phyloP scores from a whole-genome alignment of 2,797 vertebrate species.

The Schizopygopsis malacanthus region DNA sequence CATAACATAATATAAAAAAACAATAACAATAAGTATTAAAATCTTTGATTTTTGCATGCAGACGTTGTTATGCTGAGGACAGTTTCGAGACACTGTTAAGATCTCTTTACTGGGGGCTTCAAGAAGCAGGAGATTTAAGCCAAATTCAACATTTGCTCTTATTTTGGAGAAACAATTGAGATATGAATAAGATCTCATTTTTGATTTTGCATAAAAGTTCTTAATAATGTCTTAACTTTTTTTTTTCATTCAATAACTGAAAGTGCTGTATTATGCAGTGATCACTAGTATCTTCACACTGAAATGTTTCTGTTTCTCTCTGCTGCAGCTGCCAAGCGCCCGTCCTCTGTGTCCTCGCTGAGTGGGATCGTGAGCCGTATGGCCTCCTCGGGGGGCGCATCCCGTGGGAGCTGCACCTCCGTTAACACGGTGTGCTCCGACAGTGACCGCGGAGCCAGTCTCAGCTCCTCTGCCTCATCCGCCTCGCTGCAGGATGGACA shows the following conservation, averaged over 20 bases:
- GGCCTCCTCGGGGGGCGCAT: slow-evolving; percentile 82
- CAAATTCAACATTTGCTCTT: not conserved
- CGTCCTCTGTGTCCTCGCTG: slow-evolving; percentile 81
- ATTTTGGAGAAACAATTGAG: not conserved
- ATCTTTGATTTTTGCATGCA: not conserved
- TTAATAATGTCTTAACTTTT: not conserved
- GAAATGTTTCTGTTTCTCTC: slow-evolving; percentile 4
- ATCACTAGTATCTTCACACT: not conserved
- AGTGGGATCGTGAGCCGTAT: slow-evolving; percentile 81
- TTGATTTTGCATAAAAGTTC: not conserved
- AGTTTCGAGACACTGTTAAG: not conserved
- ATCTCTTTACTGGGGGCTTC: not conserved
- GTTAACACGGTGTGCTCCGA: slow-evolving; percentile 88
- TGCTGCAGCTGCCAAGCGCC: slow-evolving; percentile 75
- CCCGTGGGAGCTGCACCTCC: slow-evolving; percentile 84
- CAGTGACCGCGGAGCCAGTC: slow-evolving; percentile 82
- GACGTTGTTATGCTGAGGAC: not conserved
- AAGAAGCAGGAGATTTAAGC: not conserved
- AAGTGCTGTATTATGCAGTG: too few relatives aligned
- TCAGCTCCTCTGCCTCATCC: slow-evolving; percentile 82
- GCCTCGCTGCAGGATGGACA: slow-evolving; percentile 84
- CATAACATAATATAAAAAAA: too few relatives aligned
- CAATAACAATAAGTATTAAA: not conserved
- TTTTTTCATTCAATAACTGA: not conserved
- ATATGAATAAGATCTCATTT: not conserved